Percentiles rank a stretch among this genome's conserved stretches.
Conservation (phyloP, 2,797 vertebrate species). For the Hapalemur alaotrensis region DNA sequence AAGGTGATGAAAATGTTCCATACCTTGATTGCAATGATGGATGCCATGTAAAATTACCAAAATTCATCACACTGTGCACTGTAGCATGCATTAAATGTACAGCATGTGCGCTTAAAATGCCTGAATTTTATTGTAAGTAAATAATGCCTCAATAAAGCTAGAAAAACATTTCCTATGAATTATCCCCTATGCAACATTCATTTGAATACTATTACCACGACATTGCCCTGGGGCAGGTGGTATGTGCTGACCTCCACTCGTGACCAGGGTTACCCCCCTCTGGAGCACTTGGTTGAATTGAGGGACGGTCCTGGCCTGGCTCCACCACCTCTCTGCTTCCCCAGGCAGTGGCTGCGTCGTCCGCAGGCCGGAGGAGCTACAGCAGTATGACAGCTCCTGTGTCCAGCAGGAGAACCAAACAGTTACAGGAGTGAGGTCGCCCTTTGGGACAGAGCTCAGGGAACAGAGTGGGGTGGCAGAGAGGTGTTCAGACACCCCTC, state of each 20-base stretch:
- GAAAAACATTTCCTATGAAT: background rate
- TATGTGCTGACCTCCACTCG: background rate
- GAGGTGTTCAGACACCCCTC: background rate
- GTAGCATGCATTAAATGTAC: background rate
- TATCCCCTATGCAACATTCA: background rate
- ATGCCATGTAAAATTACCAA: background rate
- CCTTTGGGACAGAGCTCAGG: background rate
- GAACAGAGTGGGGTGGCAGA: background rate
- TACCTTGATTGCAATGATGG: background rate
- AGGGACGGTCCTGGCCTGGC: background rate
- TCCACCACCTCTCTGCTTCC: background rate
- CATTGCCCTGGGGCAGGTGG: rapidly evolving
- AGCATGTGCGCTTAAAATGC: background rate
- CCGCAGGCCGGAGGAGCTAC: background rate
- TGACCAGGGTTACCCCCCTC: background rate
- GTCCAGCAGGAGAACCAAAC: background rate
- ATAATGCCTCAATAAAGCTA: background rate
- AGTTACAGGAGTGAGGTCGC: background rate
- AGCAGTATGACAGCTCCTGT: background rate
- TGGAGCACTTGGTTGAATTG: background rate
- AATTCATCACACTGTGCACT: background rate
- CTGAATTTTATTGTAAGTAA: background rate
- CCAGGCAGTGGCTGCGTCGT: background rate
- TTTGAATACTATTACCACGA: background rate
- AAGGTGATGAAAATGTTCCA: background rate